Conservation (phyloP, 2,888 invertebrate species). For the Eudasyphora cyanicolor region DNA sequence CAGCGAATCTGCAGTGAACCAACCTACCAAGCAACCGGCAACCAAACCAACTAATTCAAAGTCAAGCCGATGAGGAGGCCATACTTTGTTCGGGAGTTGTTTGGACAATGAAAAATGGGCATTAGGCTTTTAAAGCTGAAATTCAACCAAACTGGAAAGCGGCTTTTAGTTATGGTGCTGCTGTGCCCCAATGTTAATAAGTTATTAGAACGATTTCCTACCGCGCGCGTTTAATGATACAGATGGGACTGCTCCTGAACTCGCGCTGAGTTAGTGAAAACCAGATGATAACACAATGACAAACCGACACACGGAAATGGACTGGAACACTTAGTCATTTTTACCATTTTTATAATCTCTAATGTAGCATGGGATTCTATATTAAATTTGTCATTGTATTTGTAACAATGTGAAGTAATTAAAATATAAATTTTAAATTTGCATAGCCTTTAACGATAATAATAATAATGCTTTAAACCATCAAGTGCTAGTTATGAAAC, state of each 20-base stretch:
- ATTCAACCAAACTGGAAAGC: not conserved
- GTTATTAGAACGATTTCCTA: constrained; percentile 55
- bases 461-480: no score
- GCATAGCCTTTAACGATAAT: no score
- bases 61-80: no score
- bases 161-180: not conserved
- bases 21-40: constrained; percentile 23
- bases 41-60: no score
- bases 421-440: no score
- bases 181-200: constrained; percentile 24
- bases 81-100: constrained; percentile 23
- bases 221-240: constrained; percentile 20
- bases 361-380: not conserved
- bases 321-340: not conserved
- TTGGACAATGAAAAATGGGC: constrained; percentile 39
- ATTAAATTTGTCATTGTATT: not conserved
- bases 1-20: no score
- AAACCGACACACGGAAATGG: not conserved
- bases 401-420: no score
- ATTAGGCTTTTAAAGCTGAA: constrained; percentile 31
- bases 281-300: not conserved
- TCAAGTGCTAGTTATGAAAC: no score
- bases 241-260: not conserved
- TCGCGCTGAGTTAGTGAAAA: not conserved
- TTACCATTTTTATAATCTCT: no score